Base-by-base conservation (phyloP, 2,113 vertebrate species). In the Macheiramphus alcinus region DNA sequence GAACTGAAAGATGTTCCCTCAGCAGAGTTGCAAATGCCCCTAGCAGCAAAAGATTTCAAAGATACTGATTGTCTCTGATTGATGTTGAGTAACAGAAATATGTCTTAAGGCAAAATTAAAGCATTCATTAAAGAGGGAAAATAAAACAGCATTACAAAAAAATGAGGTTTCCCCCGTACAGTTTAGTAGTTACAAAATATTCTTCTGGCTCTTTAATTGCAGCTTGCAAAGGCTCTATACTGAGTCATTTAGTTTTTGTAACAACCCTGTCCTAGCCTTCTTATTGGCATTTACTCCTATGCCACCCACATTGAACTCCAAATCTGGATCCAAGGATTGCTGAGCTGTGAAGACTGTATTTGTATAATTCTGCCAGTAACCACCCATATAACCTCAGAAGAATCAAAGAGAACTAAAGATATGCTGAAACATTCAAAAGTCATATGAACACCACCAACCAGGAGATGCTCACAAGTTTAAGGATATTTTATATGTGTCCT, bases 221-320 rank as follows among this genome's bases (percentile, higher is more conserved):
- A 89, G 76, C 73, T 95, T 98, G 91, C 93, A 97, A 92, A 94
- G 81, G 62, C 87, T 96, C 90, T 97, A 53, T 84, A 94, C 95
- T 95, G 92, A 98, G 92, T 96, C 96, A 97, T 83, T 96, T 95
- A 67, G 86, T 97, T 97, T 98, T 92, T 97, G 93, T 95, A 98
- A 97, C 97, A 98, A 84, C 98, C 95, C 93, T 97, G 94, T 97
- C 91, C 93, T 94, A 95, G 96, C 91, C 92, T 97, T 96, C 97
- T 97, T 95, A 83, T 86, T 98, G 98, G 98, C 98, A 96, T 96
- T 92, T 95, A 92, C 92, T 97, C 90, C 94, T 93, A 66, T 98
- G 97, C 98, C 98, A 98, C 98, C 98, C 98, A 98, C 98, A 88
- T 96, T 97, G 98, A 98, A 92, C 95, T 98, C 98, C 97, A 97